Evolutionary conservation across 2,797 vertebrate genomes (phyloP), one percentile per base, ranked within the genome.

Genomic region (Strix occidentalis): DNA sequence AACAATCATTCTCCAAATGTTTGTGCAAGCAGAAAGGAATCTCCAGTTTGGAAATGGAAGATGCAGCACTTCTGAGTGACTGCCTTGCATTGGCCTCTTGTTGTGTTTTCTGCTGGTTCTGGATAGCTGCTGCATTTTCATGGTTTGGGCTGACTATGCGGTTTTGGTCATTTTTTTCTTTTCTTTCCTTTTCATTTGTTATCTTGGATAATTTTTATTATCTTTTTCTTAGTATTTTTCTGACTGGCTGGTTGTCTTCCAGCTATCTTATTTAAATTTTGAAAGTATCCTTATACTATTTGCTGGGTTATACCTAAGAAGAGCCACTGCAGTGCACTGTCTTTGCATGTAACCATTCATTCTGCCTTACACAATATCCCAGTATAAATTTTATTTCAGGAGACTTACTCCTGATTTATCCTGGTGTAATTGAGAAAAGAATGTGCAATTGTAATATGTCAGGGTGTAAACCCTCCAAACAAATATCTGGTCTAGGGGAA

Each of bases 371-470:
- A 7, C 11, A 35, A 11, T 78, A 60, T 37, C 16, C 15, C 14
- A 64, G 15, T 12, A 43, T 66, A 85, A 77, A 41, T n/a, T 56
- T 26, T 84, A 57, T 60, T 91, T 78, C 51, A 26, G 9, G 89
- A 65, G 35, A 66, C 9, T 33, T 71, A 13, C 3, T 70, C 5
- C 11, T 63, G 29, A 61, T 75, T 58, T 86, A 17, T 54, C 35
- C 4, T 11, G 7, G 21, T 43, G 3, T n/a, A 76, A 69, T 1
- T 54, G 41, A 66, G 31, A 35, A 54, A 74, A 84, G 9, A 58
- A 46, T 0, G 0, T 45, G 13, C 5, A 41, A 25, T 39, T 77
- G 5, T 43, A 54, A 35, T 68, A 41, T 0, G 0, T 18, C 21
- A 51, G 10, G 7, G 16, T 37, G 5, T 61, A 76, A 84, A 54